Evolutionary conservation across 2,113 vertebrate species (phyloP).

Genomic region (Sterrhoptilus dennistouni): DNA sequence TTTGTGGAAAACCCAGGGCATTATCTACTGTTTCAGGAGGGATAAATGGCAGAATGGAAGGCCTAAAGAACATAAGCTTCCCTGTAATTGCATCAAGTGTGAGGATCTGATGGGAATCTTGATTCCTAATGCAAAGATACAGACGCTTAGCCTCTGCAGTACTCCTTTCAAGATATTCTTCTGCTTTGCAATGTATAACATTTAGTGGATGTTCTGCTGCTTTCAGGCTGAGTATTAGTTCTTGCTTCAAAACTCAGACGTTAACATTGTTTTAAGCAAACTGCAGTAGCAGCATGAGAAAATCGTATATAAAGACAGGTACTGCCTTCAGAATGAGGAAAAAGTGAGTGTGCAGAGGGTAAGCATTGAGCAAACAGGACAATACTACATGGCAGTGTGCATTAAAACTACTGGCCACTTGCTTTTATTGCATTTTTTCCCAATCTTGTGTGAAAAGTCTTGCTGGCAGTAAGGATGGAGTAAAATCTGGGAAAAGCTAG

Average conservation of each 20-base stretch:
- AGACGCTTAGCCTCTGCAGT: neutral
- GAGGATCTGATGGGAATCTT: slow-evolving; percentile 16
- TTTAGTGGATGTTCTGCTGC: neutral
- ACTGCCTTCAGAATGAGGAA: neutral
- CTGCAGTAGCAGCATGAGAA: neutral
- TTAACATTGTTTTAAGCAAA: neutral
- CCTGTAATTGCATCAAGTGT: slow-evolving; percentile 19
- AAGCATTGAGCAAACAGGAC: neutral
- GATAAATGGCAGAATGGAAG: slow-evolving; percentile 3
- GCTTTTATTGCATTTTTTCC: neutral
- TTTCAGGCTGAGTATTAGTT: neutral
- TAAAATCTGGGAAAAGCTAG: neutral
- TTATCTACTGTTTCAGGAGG: slow-evolving; percentile 33
- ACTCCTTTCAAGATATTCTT: neutral
- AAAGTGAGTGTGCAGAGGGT: neutral
- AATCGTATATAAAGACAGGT: neutral
- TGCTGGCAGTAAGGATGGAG: neutral
- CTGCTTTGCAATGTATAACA: neutral
- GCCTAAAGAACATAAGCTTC: slow-evolving; percentile 20
- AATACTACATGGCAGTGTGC: neutral
- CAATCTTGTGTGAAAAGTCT: neutral
- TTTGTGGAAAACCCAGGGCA: neutral
- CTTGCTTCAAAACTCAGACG: neutral
- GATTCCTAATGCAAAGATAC: neutral
- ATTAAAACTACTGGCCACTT: neutral